These are phyloP conservation scores for Scleropages formosus DNA, from an alignment of 2,797 vertebrate species.

Conservation along the genomic window DNA sequence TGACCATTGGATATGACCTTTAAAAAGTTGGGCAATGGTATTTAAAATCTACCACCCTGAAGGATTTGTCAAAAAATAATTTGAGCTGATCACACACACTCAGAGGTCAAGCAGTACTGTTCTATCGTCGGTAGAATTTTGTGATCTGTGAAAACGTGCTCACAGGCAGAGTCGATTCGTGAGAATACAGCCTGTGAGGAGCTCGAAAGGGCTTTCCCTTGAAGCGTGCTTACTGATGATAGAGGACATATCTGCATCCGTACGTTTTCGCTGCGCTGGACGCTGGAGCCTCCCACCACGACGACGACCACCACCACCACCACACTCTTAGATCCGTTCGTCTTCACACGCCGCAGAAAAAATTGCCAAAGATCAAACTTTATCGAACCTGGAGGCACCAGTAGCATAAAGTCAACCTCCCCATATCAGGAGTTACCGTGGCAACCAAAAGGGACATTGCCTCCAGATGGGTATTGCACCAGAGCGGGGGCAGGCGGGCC, in stretches of 20 bases:
- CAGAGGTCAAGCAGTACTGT: not conserved
- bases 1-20: too few species aligned
- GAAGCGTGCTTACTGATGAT: not conserved
- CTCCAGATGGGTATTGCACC: conserved; percentile 36
- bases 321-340: not conserved
- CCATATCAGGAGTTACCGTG: conserved; percentile 55
- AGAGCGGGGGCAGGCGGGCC: conserved; percentile 19
- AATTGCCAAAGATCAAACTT: conserved; percentile 33
- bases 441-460: conserved; percentile 55
- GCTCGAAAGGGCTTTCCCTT: not conserved
- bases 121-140: not conserved
- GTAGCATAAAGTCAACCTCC: conserved; percentile 32
- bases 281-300: not conserved
- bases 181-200: not conserved
- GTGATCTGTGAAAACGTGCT: not conserved
- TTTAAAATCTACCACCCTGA: not conserved
- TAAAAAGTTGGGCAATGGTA: not conserved
- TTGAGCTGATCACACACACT: not conserved
- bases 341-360: conserved; percentile 24
- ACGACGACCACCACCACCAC: too few species aligned
- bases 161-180: not conserved
- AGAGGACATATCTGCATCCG: not conserved
- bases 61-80: not conserved
- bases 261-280: not conserved
- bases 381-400: conserved; percentile 35